A percentile compares a stretch with the other conserved stretches of the same genome.
Evolutionary conservation across 2,797 vertebrate species (phyloP).

Genomic region (Echiichthys vipera): DNA sequence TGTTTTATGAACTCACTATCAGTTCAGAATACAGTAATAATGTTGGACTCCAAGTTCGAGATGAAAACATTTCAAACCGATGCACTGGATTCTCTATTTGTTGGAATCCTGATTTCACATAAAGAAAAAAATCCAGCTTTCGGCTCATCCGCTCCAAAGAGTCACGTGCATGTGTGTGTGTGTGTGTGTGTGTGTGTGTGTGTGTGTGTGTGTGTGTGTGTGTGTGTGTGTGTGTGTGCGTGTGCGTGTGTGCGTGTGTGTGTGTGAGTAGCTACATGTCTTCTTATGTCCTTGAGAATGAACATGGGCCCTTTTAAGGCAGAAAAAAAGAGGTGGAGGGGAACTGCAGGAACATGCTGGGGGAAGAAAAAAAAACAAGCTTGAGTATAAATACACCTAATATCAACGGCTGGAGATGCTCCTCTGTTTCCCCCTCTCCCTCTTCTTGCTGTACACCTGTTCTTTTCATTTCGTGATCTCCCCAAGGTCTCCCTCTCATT

Average conservation of each 20-base stretch:
- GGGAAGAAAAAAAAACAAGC: constrained; percentile 54
- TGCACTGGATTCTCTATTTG: background rate
- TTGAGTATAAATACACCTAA: constrained; percentile 80
- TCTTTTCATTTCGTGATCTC: constrained; percentile 71
- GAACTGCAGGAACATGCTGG: constrained; percentile 43
- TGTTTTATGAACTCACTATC: background rate
- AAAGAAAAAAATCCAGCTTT: background rate
- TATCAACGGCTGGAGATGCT: constrained; percentile 51
- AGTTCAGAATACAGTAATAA: background rate
- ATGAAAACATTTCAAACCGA: background rate
- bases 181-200: background rate
- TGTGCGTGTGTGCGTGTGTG: background rate
- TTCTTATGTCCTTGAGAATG: constrained; percentile 65
- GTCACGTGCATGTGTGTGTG: background rate
- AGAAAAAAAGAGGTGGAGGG: constrained; percentile 57
- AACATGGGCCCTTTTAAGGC: constrained; percentile 74
- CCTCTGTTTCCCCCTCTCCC: constrained; percentile 57
- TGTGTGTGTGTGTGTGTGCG: background rate
- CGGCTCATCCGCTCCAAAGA: background rate
- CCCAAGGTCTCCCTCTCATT: constrained; percentile 76
- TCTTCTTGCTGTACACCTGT: constrained; percentile 72
- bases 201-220: background rate
- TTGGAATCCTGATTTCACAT: background rate
- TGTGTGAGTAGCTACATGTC: background rate
- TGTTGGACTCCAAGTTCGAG: background rate